Evolutionary conservation across 2,888 invertebrate genomes (phyloP).

Genomic region (Microchrysa polita): DNA sequence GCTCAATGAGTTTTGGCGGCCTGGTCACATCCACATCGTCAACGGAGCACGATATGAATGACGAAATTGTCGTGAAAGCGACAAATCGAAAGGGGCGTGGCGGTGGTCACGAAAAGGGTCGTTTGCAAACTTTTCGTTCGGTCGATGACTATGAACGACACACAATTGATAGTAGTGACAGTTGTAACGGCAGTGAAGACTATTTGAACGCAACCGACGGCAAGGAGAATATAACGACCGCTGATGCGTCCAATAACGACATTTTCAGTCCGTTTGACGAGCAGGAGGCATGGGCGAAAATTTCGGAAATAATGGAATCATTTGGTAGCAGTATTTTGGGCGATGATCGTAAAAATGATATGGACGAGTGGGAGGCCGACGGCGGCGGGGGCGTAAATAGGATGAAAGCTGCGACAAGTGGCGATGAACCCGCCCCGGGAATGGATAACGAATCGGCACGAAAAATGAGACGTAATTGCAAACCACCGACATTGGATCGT

Average conservation of each 20-base stretch:
- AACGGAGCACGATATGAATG: neutral
- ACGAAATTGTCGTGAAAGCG: neutral
- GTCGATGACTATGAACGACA: constrained; percentile 47
- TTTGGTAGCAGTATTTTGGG: constrained; percentile 86
- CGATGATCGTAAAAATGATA: constrained; percentile 60
- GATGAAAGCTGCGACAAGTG: neutral
- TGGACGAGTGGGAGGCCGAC: neutral
- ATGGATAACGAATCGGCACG: neutral
- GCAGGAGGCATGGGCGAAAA: constrained; percentile 93
- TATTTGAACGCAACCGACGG: too few relatives aligned
- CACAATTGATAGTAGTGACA: neutral
- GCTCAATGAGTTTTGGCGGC: constrained; percentile 41
- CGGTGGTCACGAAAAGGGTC: neutral
- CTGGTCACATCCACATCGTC: neutral
- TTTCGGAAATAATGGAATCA: constrained; percentile 94
- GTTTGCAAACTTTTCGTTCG: constrained; percentile 46
- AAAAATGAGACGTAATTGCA: neutral
- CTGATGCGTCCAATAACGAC: constrained; percentile 57
- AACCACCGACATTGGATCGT: constrained; percentile 63
- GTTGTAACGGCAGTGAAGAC: neutral
- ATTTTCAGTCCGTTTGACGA: constrained; percentile 91
- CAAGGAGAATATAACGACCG: neutral
- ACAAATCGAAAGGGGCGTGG: neutral
- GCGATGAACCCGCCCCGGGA: constrained; percentile 49
- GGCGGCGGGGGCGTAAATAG: neutral